phyloP scores from a whole-genome alignment of 2,888 invertebrate genomes.

The Encarsia formosa region DNA sequence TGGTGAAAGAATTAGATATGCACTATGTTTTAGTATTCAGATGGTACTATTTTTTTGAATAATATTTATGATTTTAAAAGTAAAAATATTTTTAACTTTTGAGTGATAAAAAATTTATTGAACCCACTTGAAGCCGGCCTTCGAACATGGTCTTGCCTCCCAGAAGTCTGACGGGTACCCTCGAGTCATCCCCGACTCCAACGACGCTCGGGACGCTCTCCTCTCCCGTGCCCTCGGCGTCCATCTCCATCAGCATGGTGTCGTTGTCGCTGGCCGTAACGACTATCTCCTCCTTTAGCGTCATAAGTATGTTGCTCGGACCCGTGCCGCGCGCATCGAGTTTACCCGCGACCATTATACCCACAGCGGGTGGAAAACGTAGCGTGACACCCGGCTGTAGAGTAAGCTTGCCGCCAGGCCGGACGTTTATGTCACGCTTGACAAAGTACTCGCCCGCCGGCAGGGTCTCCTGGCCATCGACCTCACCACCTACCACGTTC shows the following conservation, averaged over 20 bases:
- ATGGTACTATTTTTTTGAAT: too few species aligned
- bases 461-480: conserved; percentile 83
- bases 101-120: neutral
- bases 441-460: conserved; percentile 86
- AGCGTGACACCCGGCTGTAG: conserved; percentile 85
- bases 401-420: conserved; percentile 87
- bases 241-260: conserved; percentile 50
- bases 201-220: conserved; percentile 60
- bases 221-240: too few species aligned
- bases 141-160: conserved; percentile 78
- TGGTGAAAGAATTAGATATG: too few species aligned
- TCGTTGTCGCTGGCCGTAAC: conserved; percentile 61
- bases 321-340: conserved; percentile 77
- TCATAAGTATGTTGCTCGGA: conserved; percentile 76
- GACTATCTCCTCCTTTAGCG: conserved; percentile 71
- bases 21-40: too few species aligned
- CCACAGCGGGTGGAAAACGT: conserved; percentile 86
- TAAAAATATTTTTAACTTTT: neutral
- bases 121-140: conserved; percentile 72
- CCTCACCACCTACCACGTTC: conserved; percentile 82
- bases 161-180: conserved; percentile 72
- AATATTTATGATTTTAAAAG: too few species aligned
- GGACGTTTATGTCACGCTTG: conserved; percentile 87
- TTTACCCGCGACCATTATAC: conserved; percentile 94
- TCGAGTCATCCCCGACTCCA: conserved; percentile 54